A percentile compares a stretch with the other conserved stretches of the same genome.
Evolutionary conservation across 2,797 vertebrate species (phyloP).

Genomic region (Brachyalestes nurse): DNA sequence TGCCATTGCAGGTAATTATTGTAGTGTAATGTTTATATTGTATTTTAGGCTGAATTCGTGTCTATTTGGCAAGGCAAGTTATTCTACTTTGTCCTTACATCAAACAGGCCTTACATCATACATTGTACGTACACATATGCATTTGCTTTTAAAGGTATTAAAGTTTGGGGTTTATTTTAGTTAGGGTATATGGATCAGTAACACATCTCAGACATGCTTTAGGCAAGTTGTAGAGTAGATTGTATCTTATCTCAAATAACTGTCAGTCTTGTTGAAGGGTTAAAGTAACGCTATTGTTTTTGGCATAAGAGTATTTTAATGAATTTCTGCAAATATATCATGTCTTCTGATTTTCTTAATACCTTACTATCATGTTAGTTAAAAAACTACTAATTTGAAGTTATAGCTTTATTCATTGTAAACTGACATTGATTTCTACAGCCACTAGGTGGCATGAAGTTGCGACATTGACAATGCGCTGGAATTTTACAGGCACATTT

Average conservation of each 20-base stretch:
- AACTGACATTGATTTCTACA: not conserved
- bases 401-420: not conserved
- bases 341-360: not conserved
- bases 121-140: too few relatives aligned
- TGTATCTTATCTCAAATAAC: too few relatives aligned
- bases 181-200: not conserved
- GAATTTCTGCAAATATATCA: not conserved
- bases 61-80: not conserved
- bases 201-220: not conserved
- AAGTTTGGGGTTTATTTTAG: too few relatives aligned
- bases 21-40: not conserved
- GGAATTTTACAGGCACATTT: not conserved
- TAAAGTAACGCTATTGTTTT: not conserved
- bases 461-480: not conserved
- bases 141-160: too few relatives aligned
- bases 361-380: too few relatives aligned
- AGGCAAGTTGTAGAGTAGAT: not conserved
- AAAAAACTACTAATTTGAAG: not conserved
- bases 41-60: not conserved
- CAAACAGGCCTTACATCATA: not conserved
- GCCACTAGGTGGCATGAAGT: slow-evolving; percentile 2
- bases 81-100: not conserved
- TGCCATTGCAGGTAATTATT: slow-evolving; percentile 88
- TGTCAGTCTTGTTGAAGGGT: too few relatives aligned
- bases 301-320: not conserved